Base-by-base conservation (phyloP, 2,888 invertebrate genomes). In the Tanypteryx hageni region DNA sequence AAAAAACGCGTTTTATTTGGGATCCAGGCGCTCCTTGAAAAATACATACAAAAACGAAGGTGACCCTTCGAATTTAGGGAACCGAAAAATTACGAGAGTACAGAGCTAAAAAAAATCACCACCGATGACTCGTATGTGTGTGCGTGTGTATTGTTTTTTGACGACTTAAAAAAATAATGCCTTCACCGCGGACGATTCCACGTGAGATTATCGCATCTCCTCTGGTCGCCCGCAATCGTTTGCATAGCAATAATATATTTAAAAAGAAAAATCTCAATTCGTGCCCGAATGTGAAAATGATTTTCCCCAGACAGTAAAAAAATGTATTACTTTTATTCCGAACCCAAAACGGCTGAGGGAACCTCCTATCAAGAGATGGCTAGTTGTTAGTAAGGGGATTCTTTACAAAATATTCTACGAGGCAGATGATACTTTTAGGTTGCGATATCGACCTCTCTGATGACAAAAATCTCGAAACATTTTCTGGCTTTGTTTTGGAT, bases 231-330 rank as follows among this genome's bases (percentile, higher is more conserved):
- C 89, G 89, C 89, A 89, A 64, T 89, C 61, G 31, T 64, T 89
- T 89, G 61, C 64, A 89, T 89, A 89, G 89, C 89, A 89, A 89
- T 89, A 89, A 89, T 89, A 89, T 89, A 89, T 89, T 89, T 89
- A 76, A 76, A 68, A 76, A 13, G 76, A 76, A 76, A 76, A 76
- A 13, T 76, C 76, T 64, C 68, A 44, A 89, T 64, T 68, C 89
- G 31, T 56, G n/a, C 89, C 89, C 44, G 64, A 89, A 57, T 11
- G 57, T 57, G 27, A 89, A 44, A 76, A 76, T 13, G 27, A 68
- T 89, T 89, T 89, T 89, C 64, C 57, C 44, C 57, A n/a, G 27
- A 89, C 61, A 44, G 27, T 76, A 76, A 76, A 76, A 76, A 27
- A 76, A 89, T 89, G 64, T 57, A 64, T 27, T 64, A 89, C 68